Evolutionary conservation across 2,888 invertebrate species (phyloP).

Genomic region (Leucophenga montana): DNA sequence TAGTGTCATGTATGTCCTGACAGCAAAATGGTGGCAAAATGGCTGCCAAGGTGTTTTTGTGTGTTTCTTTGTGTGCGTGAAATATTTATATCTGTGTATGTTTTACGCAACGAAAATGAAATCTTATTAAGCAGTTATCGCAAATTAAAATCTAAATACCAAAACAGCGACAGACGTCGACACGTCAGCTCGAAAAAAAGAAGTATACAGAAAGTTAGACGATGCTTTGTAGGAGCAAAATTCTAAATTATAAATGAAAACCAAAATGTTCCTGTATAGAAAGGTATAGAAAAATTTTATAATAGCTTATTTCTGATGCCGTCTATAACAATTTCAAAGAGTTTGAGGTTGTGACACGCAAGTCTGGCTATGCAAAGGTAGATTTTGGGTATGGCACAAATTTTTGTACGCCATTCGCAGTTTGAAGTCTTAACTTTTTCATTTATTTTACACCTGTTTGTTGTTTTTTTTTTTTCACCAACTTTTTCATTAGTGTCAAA

Average conservation of each 20-base stretch:
- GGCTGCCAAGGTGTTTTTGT: constrained; percentile 23
- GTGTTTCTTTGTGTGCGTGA: constrained; percentile 24
- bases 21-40: constrained; percentile 10
- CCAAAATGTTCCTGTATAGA: constrained; percentile 13
- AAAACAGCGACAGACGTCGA: constrained; percentile 59
- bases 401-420: constrained; percentile 9
- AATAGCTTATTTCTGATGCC: constrained; percentile 19
- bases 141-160: constrained; percentile 66
- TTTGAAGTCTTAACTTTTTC: constrained; percentile 55
- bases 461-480: constrained; percentile 24
- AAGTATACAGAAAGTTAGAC: not conserved
- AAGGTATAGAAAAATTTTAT: constrained; percentile 30
- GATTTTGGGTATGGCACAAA: not conserved
- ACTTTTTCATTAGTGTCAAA: constrained; percentile 29
- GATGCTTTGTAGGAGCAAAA: not conserved
- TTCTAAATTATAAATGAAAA: constrained; percentile 7
- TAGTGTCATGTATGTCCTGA: constrained; percentile 11
- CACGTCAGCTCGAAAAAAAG: constrained; percentile 41
- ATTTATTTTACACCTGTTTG: constrained; percentile 40
- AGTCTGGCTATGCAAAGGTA: constrained; percentile 53
- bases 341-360: constrained; percentile 59
- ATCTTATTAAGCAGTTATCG: constrained; percentile 67
- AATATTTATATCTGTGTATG: not conserved
- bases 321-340: constrained; percentile 66
- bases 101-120: constrained; percentile 53